Base-by-base conservation (phyloP, 2,888 invertebrate genomes). In the Latrodectus elegans region DNA sequence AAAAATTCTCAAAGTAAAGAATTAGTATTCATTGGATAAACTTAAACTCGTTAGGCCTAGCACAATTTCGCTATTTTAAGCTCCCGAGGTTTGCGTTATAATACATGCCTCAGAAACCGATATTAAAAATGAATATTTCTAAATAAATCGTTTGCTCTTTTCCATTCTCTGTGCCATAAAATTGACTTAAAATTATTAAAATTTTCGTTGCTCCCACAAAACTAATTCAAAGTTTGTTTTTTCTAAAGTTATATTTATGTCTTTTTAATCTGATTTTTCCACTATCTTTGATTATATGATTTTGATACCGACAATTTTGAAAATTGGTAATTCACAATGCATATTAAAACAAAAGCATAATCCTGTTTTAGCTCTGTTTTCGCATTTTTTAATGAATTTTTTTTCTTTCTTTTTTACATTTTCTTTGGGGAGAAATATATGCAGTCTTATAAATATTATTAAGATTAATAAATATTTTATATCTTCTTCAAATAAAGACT, bases 41-140 rank as follows among this genome's bases (percentile, higher is more conserved):
- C 73, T 72, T 86, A 86, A 72, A 86, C 76, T 86, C 81, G 81
- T 86, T 86, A 86, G 67, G 81, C 72, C 55, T 86, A 86, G 81
- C 81, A 72, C 74, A 77, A 86, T 86, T 86, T 65, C 71, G 72
- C 49, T 67, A 11, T 1, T 52, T 11, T 75, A 86, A 76, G 64
- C 86, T 77, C 77, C 0, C 9, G 86, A 81, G 86, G 81, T 68
- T 84, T 68, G 26, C 26, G 60, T 81, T 81, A 67, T 55, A 68
- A n/a, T 11, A 71, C 55, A 55, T 49, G 38, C 60, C 76, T 80
- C 76, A 64, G 80, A 72, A 81, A 64, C 49, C n/a, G 26, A 51
- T 81, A 86, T 86, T 86, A 86, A 86, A 86, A 81, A 86, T 86
- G 77, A 72, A 81, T 86, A 22, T 60, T 17, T 15, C 49, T 64